Evolutionary conservation across 1,140 invertebrate genomes (phyloP), one percentile per base, ranked within the genome.

Genomic region (Ooceraea biroi): DNA sequence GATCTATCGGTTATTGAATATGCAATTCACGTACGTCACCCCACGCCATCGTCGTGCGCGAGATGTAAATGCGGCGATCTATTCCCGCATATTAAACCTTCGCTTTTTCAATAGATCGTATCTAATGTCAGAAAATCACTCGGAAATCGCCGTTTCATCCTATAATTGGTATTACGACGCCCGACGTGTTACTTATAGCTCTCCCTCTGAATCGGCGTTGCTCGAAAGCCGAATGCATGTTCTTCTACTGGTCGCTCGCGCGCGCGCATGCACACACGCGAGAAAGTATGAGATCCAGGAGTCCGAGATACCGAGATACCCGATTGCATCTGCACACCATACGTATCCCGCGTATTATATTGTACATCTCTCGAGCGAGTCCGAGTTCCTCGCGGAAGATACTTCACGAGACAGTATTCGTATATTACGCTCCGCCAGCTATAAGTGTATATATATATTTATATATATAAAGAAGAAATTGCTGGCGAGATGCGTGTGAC

Each of bases 151-250:
- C n/a, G 2, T 25, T 52, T 68, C 3, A 36, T 68, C 14, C 17
- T 55, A 7, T 25, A 44, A 78, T 55, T 52, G 14, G 22, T 55
- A 52, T 44, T 52, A 68, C 41, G 2, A 14, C 12, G 36, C 27
- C 0, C 65, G 30, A 25, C 1, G n/a, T 12, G 22, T 41, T 22
- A 46, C 19, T 46, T 46, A 46, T 14, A 46, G n/a, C n/a, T n/a
- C n/a, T n/a, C n/a, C n/a, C n/a, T 66, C 27, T 48, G 22, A 66
- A 66, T 66, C 63, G 46, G 41, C 17, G 14, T 50, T 30, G 66
- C 25, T 25, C 25, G 46, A 27, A 10, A 52, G 48, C 48, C 48
- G 65, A 66, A 69, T 69, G 10, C 17, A 11, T 11, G 14, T 63
- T 63, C 1, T 27, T 1, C 2, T 3, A 12, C 8, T 11, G 3